Evolutionary conservation across 2,113 vertebrate genomes (phyloP), one percentile per base, ranked within the genome.

Genomic region (Crotalus viridis): DNA sequence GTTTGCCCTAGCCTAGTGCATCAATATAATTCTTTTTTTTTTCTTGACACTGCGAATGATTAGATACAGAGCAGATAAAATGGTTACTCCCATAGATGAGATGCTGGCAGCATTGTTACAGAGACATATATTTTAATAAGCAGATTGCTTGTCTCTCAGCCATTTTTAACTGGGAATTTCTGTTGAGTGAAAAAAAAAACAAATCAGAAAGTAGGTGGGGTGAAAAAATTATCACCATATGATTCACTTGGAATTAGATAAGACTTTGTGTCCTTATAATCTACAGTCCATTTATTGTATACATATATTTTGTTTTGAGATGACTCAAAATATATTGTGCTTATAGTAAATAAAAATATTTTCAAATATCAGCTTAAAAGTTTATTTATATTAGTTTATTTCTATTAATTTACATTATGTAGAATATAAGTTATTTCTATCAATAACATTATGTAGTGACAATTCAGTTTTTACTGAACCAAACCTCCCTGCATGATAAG

Each of bases 101-200:
- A 85, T 92, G 95, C n/a, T 85, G 69, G 59, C 19, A 39, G 17
- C 54, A 89, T 57, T 88, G 24, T 6, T 89, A 24, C 57, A 22
- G 48, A 85, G 95, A 93, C 94, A 96, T 95, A 95, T 95, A 94
- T 86, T 95, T 96, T 97, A 96, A 96, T 97, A 95, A 96, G 87
- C 61, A 91, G 88, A 89, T 96, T 95, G 90, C 10, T 93, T 94
- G 12, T 93, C 91, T 94, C 94, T 92, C 91, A 96, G 86, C 88
- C 57, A 8, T 86, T 88, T 87, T 94, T 93, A 92, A 96, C 92
- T 92, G 1, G 1, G 0, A 88, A 96, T 92, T 89, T 86, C 89
- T 86, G 90, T 91, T 57, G 3, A 24, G 52, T 0, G 81, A 93
- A 89, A 96, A 90, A 90, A 92, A 13, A 0, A 0, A 51, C 6